phyloP scores from a whole-genome alignment of 2,888 invertebrate genomes.

The Bellardia pandia region DNA sequence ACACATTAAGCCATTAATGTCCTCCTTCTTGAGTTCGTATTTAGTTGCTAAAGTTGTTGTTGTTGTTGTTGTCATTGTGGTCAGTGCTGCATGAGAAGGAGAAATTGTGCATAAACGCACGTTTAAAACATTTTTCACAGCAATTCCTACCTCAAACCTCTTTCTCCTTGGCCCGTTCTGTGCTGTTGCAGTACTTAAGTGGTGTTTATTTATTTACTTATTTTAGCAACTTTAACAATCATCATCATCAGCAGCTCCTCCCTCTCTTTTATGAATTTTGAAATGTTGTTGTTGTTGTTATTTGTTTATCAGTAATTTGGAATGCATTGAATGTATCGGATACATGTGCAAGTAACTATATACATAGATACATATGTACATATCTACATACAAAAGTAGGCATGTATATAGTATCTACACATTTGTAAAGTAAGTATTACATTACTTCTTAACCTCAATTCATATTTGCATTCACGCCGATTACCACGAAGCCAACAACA shows the following conservation, averaged over 20 bases:
- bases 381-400: neutral
- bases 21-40: constrained; percentile 36
- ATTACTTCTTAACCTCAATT: constrained; percentile 80
- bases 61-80: constrained; percentile 1
- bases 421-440: constrained; percentile 77
- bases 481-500: constrained; percentile 60
- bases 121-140: constrained; percentile 44
- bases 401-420: constrained; percentile 33
- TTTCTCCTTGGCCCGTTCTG: neutral
- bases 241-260: constrained; percentile 39
- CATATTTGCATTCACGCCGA: constrained; percentile 72
- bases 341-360: neutral
- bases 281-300: constrained; percentile 24
- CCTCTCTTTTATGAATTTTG: constrained; percentile 25
- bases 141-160: constrained; percentile 23
- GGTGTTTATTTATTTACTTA: neutral
- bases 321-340: constrained; percentile 43
- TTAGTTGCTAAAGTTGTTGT: neutral
- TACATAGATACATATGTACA: neutral
- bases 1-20: constrained; percentile 53
- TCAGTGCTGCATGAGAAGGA: constrained; percentile 7
- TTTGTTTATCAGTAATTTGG: constrained; percentile 35
- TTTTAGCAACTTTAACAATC: constrained; percentile 16
- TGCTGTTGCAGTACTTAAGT: neutral
- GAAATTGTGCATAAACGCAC: constrained; percentile 56